Conservation (phyloP, 2,888 invertebrate genomes). For the Halictus quadricinctus region DNA sequence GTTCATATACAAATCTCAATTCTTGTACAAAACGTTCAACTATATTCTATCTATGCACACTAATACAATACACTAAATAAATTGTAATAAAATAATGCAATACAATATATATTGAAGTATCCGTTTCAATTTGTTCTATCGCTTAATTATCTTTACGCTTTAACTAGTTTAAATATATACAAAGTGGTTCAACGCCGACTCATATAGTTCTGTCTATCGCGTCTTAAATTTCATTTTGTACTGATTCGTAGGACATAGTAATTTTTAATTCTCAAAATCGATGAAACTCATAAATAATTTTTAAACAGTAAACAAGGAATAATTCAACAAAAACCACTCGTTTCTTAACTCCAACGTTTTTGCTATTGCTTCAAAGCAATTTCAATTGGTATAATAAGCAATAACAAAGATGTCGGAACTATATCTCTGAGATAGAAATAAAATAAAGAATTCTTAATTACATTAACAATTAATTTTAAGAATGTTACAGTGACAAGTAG, state of each 20-base stretch:
- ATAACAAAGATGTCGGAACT: background rate
- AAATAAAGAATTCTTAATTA: background rate
- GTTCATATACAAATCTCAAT: conserved; percentile 42
- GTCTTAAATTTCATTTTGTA: conserved; percentile 30
- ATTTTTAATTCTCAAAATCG: background rate
- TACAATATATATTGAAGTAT: conserved; percentile 49
- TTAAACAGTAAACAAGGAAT: background rate
- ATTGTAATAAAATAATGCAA: conserved; percentile 65
- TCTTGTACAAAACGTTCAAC: conserved; percentile 29
- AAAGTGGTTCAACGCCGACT: conserved; percentile 62
- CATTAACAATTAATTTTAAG: conserved; percentile 10
- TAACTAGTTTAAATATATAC: conserved; percentile 63
- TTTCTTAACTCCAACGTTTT: background rate
- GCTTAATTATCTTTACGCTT: conserved; percentile 61
- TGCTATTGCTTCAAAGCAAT: conserved; percentile 1
- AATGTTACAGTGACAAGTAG: conserved; percentile 14
- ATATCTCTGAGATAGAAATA: conserved; percentile 1
- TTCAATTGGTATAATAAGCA: background rate
- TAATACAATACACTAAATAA: conserved; percentile 44
- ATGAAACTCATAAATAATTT: background rate
- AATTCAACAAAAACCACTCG: conserved; percentile 12
- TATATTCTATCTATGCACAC: conserved; percentile 39
- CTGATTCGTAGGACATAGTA: conserved; percentile 15
- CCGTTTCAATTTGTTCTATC: conserved; percentile 58
- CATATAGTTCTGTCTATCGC: conserved; percentile 16